Conservation (phyloP, 2,113 vertebrate species). For the Melanerpes formicivorus region DNA sequence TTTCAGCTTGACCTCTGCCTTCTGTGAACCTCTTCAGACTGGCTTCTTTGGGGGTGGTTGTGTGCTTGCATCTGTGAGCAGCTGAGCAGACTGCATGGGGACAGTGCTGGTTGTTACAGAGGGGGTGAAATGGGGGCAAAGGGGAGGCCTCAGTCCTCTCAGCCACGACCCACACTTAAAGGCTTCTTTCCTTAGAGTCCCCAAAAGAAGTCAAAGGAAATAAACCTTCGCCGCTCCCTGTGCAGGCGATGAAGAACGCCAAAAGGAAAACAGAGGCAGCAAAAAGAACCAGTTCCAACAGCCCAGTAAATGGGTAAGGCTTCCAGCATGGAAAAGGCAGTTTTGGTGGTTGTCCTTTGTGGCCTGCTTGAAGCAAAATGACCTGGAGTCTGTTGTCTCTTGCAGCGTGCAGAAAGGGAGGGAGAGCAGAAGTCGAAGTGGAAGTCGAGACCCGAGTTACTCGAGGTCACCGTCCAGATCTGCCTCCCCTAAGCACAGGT, state of each 20-base stretch:
- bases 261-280: conserved; percentile 75
- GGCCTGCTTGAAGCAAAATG: rapidly evolving
- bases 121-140: rapidly evolving
- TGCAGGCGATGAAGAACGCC: conserved; percentile 76
- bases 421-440: conserved; percentile 77
- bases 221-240: conserved; percentile 75
- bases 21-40: background rate
- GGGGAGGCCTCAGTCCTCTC: background rate
- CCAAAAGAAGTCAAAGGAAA: conserved; percentile 78
- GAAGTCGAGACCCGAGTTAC: conserved; percentile 79
- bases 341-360: background rate
- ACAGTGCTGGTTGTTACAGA: rapidly evolving
- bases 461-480: conserved; percentile 79
- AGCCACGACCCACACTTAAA: background rate
- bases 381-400: background rate
- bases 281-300: conserved; percentile 69
- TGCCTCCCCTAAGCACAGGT: conserved; percentile 80
- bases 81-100: rapidly evolving
- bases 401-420: conserved; percentile 75
- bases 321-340: rapidly evolving
- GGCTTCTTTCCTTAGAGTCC: conserved; percentile 68
- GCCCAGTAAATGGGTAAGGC: conserved; percentile 81
- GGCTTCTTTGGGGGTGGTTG: background rate
- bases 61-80: background rate
- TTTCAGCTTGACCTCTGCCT: background rate